phyloP scores from a whole-genome alignment of 64 coral and sea anemone species.

The Hydrozoanthus tunicans region DNA sequence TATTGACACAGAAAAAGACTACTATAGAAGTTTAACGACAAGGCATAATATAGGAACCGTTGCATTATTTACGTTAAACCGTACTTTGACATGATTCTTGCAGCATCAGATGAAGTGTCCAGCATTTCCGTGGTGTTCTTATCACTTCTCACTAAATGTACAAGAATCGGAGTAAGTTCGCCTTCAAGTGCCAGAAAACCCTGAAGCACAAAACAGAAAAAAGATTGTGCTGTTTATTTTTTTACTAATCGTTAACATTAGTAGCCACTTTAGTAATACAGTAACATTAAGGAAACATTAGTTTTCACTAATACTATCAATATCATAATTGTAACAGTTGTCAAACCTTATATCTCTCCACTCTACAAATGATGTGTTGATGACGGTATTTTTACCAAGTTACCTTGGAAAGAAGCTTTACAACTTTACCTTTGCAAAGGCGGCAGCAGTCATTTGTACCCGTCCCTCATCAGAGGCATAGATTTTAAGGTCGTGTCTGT shows the following conservation, averaged over 20 bases:
- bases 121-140: conserved; percentile 97
- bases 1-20: too few species aligned
- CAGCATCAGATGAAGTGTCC: conserved; percentile 86
- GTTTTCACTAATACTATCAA: too few species aligned
- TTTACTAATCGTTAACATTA: too few species aligned
- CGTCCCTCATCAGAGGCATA: conserved; percentile 98
- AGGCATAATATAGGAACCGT: too few species aligned
- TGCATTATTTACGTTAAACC: neutral
- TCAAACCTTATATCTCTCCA: too few species aligned
- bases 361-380: too few species aligned
- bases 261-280: too few species aligned
- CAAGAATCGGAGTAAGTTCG: conserved; percentile 92
- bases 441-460: conserved; percentile 98
- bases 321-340: too few species aligned
- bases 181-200: conserved; percentile 96
- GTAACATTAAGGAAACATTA: too few species aligned
- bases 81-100: conserved; percentile 90
- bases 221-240: neutral
- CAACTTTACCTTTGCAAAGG: conserved; percentile 88
- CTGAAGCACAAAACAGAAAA: conserved; percentile 23
- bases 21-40: too few species aligned
- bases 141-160: conserved; percentile 95
- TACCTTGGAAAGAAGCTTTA: too few species aligned
- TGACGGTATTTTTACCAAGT: too few species aligned
- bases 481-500: conserved; percentile 96